phyloP scores from a whole-genome alignment of 2,113 vertebrate species.

The Eolophus roseicapilla region DNA sequence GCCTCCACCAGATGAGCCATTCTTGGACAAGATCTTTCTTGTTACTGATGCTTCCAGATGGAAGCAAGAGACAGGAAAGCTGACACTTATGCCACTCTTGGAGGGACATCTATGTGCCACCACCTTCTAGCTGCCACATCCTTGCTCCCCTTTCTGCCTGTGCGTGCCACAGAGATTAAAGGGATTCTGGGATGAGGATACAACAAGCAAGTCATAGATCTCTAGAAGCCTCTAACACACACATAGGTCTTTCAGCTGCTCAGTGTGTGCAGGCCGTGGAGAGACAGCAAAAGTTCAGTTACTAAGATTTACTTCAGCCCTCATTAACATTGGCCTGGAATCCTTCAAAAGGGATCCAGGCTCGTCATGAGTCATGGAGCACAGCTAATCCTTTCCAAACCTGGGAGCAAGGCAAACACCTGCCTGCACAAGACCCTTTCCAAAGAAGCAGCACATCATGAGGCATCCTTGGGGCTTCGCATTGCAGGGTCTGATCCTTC shows the following conservation, averaged over 20 bases:
- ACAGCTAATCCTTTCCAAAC: conserved; percentile 36
- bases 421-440: background rate
- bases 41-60: background rate
- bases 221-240: background rate
- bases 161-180: background rate
- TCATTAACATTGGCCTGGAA: background rate
- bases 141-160: background rate
- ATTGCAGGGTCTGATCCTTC: background rate
- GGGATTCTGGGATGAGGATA: background rate
- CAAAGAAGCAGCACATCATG: rapidly evolving
- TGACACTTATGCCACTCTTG: background rate
- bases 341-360: conserved; percentile 18
- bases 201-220: background rate
- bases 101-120: background rate
- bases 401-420: conserved; percentile 14
- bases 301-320: background rate
- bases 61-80: background rate
- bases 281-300: background rate
- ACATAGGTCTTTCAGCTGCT: background rate
- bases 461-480: background rate
- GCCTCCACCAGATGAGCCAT: background rate
- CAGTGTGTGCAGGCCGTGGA: background rate
- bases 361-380: background rate
- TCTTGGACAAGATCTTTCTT: background rate
- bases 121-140: background rate